A percentile compares a stretch with the other conserved stretches of the same genome.
phyloP scores from a whole-genome alignment of 2,888 invertebrate species.

The Chironomus tentans region DNA sequence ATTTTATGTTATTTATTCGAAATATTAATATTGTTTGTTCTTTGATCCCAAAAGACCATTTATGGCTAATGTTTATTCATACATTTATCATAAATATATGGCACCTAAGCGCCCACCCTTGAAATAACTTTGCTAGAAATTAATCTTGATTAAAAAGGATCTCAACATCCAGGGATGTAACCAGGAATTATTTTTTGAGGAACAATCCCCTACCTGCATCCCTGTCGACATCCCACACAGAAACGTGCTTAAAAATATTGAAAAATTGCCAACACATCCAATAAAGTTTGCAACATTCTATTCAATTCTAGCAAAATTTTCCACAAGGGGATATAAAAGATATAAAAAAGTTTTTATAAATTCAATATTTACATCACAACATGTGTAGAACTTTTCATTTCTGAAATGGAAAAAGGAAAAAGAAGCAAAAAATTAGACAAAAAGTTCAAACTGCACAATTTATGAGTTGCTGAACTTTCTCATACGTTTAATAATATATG shows the following conservation, averaged over 20 bases:
- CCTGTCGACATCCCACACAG: no score
- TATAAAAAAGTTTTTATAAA: not conserved
- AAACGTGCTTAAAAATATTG: not conserved
- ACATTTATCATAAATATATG: no score
- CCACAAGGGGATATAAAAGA: not conserved
- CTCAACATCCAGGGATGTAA: no score
- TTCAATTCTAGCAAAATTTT: not conserved
- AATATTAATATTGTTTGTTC: not conserved
- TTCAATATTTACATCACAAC: constrained; percentile 58
- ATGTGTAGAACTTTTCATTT: constrained; percentile 90
- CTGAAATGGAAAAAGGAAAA: constrained; percentile 43
- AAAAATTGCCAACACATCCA: not conserved
- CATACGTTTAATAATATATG: no score
- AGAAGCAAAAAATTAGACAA: not conserved
- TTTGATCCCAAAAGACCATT: not conserved
- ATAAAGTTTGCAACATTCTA: not conserved
- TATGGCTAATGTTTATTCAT: no score
- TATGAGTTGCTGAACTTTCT: not conserved
- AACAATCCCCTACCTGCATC: no score
- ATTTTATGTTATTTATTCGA: not conserved
- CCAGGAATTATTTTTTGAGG: no score
- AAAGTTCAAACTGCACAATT: constrained; percentile 9
- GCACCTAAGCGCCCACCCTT: no score
- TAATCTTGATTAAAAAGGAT: no score
- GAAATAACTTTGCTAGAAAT: no score